Base-by-base conservation (phyloP, 2,797 vertebrate species). In the Melanotaenia boesemani region DNA sequence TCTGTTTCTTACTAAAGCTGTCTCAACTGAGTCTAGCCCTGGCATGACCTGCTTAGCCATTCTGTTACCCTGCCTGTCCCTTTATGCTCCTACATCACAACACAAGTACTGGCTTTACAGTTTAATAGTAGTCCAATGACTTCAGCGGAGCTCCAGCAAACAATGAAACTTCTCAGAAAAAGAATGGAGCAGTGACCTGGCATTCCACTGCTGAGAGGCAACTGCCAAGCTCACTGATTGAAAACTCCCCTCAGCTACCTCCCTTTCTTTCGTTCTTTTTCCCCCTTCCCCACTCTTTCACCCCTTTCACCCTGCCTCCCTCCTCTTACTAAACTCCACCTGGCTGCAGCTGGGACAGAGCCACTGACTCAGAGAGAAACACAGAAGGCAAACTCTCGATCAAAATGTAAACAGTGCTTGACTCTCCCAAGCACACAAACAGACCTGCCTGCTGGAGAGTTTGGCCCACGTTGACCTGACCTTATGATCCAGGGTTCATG, bases 381-480 rank as follows among this genome's bases (percentile, higher is more conserved):
- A 55, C 52, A 79, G 82, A 18, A 66, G 71, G 44, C 4, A 59
- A 82, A 80, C 77, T 73, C 83, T 88, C 74, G 0, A 90, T 91
- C 85, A 90, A 78, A 80, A 90, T 88, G 88, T 83, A 55, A 77
- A 76, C 32, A 5, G 87, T n/a, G 79, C 87, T 84, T 68, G 77
- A 83, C 85, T 89, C 81, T 70, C 65, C 64, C 61, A 3, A 74
- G 79, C 89, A 72, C 84, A 82, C 76, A 86, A 84, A 91, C 84
- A 88, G 81, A 82, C 83, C 83, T 77, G 77, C 86, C 87, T 82
- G 78, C 79, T 46, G 82, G 70, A 87, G 87, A 85, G 78, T 79
- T 85, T 76, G 84, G 74, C 89, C 79, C 87, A 71, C 72, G 58
- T n/a, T 87, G 86, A 87, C 89, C 89, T 85, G 90, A 92, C 90